Percentiles rank a stretch among this genome's conserved stretches.
These are phyloP conservation scores for Oncorhynchus kisutch DNA, from an alignment of 2,113 vertebrate species.

Conservation along the genomic window DNA sequence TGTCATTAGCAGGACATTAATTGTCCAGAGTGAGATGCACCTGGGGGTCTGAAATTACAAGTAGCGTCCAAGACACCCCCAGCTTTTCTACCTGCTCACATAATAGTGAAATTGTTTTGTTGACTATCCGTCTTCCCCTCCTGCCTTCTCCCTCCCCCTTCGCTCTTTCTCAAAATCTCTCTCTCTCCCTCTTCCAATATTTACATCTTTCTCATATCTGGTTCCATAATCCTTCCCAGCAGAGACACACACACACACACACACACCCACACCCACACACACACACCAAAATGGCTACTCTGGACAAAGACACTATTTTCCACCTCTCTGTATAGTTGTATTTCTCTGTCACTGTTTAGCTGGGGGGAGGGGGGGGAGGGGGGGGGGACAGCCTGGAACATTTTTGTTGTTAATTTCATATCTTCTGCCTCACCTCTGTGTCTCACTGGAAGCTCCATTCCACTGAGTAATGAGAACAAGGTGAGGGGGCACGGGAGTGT, in stretches of 20 bases:
- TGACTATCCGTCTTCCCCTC: not conserved
- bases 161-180: not conserved
- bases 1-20: too few species aligned
- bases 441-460: constrained; percentile 45
- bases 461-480: constrained; percentile 67
- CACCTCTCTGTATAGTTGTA: constrained; percentile 4
- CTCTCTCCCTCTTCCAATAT: not conserved
- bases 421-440: constrained; percentile 10
- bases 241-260: too few species aligned
- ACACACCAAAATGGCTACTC: not conserved
- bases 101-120: constrained; percentile 39
- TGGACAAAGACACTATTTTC: not conserved
- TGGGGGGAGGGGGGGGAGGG: too few species aligned
- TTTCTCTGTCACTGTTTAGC: constrained; percentile 31
- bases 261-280: too few species aligned
- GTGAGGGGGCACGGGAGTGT: constrained; percentile 69
- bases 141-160: not conserved
- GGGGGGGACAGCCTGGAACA: constrained; percentile 32
- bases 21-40: too few species aligned
- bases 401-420: constrained; percentile 29
- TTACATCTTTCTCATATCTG: not conserved
- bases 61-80: not conserved
- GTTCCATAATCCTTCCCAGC: constrained; percentile 2
- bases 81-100: constrained; percentile 41
- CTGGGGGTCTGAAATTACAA: too few species aligned